Conservation (phyloP, 2,888 invertebrate genomes). For the Mythimna loreyi region DNA sequence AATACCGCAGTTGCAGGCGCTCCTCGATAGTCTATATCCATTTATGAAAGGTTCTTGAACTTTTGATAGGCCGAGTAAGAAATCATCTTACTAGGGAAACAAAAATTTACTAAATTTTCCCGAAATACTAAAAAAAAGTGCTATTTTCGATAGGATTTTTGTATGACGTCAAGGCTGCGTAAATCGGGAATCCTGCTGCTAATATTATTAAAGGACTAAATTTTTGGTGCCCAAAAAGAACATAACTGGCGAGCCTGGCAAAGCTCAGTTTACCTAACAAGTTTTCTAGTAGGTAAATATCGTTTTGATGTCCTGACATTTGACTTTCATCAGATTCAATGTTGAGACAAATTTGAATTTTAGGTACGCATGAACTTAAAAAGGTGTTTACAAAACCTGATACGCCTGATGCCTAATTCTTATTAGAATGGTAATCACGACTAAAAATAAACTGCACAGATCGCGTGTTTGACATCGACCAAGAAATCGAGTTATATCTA, state of each 20-base stretch:
- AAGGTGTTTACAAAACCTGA: constrained; percentile 9
- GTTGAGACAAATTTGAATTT: constrained; percentile 5
- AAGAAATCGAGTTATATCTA: background rate
- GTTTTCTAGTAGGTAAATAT: background rate
- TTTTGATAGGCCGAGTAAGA: background rate
- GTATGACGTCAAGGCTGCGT: background rate
- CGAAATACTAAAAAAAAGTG: background rate
- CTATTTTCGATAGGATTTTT: background rate
- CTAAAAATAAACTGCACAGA: constrained; percentile 6
- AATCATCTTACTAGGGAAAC: background rate
- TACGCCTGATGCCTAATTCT: constrained; percentile 1
- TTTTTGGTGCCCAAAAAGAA: background rate
- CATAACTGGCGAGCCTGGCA: background rate
- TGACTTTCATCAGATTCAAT: constrained; percentile 6
- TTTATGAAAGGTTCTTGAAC: background rate
- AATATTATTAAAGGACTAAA: background rate
- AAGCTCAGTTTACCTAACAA: background rate
- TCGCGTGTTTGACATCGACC: background rate
- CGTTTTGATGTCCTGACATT: background rate
- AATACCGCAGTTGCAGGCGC: background rate
- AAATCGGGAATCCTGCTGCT: background rate
- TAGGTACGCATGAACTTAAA: background rate
- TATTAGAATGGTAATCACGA: background rate
- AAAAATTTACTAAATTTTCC: no score
- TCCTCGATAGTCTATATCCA: background rate